phyloP scores from a whole-genome alignment of 2,113 vertebrate species.

The Elaphurus davidianus region DNA sequence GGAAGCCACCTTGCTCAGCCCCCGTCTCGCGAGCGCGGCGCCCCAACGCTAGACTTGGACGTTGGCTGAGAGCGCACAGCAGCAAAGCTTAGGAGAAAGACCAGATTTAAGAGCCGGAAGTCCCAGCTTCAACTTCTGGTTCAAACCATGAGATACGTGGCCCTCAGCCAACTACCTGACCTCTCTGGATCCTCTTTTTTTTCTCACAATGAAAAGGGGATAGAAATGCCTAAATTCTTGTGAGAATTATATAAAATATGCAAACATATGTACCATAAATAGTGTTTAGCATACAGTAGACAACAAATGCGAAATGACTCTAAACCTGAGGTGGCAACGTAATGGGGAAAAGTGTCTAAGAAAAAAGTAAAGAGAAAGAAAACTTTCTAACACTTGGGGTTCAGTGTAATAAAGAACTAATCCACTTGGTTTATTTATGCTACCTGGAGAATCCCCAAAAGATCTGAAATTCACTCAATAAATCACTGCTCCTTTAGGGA shows the following conservation, averaged over 20 bases:
- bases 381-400: background rate
- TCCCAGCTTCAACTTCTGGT: background rate
- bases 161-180: background rate
- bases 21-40: background rate
- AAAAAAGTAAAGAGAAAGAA: slow-evolving; percentile 27
- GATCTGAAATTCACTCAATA: slow-evolving; percentile 11
- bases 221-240: slow-evolving; percentile 12
- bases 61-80: background rate
- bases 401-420: background rate
- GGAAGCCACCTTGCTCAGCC: background rate
- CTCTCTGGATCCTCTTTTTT: background rate
- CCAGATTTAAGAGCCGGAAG: background rate
- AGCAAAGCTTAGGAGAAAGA: background rate
- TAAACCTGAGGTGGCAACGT: background rate
- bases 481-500: background rate
- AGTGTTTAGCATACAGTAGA: background rate
- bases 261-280: background rate
- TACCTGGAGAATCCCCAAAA: background rate
- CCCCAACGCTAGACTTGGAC: background rate
- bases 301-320: slow-evolving; percentile 14
- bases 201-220: background rate
- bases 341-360: background rate
- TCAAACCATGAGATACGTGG: background rate
- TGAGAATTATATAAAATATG: slow-evolving; percentile 11
- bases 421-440: background rate